Evolutionary conservation across 2,797 vertebrate species (phyloP).

Genomic region (Phataginus tricuspis): DNA sequence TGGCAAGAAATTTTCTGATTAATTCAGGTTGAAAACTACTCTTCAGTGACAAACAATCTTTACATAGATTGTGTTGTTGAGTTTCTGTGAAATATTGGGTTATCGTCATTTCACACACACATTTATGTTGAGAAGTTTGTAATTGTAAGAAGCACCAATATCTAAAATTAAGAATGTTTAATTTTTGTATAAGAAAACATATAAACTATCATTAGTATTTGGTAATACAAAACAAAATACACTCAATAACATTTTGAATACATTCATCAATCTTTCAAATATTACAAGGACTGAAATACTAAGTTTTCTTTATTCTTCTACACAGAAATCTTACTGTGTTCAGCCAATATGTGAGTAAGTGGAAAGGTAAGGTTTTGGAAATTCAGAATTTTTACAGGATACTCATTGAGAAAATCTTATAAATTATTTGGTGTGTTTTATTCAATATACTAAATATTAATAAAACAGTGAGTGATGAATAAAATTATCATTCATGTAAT

Average conservation of each 20-base stretch:
- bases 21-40: neutral
- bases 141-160: neutral
- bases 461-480: neutral
- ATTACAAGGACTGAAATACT: neutral
- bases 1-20: slow-evolving; percentile 16
- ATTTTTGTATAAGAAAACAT: slow-evolving; percentile 41
- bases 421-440: neutral
- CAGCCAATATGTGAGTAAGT: neutral
- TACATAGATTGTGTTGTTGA: neutral
- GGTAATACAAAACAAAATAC: slow-evolving; percentile 43
- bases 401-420: neutral
- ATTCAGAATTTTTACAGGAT: slow-evolving; percentile 2
- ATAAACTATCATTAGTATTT: slow-evolving; percentile 9
- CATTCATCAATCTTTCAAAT: slow-evolving; percentile 27
- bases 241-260: neutral
- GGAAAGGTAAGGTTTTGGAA: neutral
- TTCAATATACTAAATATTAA: neutral
- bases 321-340: slow-evolving; percentile 4
- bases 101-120: neutral
- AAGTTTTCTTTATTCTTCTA: slow-evolving; percentile 34
- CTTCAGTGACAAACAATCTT: neutral
- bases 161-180: slow-evolving; percentile 55
- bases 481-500: neutral
- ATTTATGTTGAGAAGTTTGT: neutral
- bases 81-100: neutral